phyloP scores from a whole-genome alignment of 2,113 vertebrate genomes.

The Baryphthengus martii region DNA sequence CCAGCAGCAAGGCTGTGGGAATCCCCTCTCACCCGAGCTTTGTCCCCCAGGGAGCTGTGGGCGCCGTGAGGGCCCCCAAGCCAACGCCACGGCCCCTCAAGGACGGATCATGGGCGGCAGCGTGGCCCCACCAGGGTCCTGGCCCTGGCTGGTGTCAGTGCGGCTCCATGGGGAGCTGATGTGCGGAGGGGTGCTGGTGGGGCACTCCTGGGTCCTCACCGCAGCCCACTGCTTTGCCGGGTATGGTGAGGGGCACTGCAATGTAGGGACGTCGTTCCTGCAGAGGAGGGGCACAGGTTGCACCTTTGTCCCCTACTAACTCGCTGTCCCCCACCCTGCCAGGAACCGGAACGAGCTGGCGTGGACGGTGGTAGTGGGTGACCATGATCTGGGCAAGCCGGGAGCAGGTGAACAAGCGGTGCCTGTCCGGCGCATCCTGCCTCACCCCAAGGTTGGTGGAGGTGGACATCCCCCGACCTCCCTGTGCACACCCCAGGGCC shows the following conservation, averaged over 20 bases:
- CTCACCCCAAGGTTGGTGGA: conserved; percentile 86
- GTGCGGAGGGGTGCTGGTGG: conserved; percentile 92
- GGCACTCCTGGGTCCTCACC: conserved; percentile 88
- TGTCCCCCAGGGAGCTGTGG: conserved; percentile 16
- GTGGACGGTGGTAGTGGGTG: conserved; percentile 87
- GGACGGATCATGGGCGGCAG: conserved; percentile 81
- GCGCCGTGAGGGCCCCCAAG: not conserved
- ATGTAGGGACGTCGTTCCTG: not conserved
- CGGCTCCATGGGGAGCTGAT: conserved; percentile 86
- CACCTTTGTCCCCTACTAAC: not conserved
- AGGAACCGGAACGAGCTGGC: conserved; percentile 86
- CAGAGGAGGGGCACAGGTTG: not conserved
- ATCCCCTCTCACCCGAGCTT: not conserved
- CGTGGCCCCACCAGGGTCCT: conserved; percentile 79
- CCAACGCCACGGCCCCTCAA: not conserved
- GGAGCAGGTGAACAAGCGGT: conserved; percentile 78
- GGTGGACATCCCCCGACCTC: not conserved
- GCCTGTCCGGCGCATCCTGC: conserved; percentile 87
- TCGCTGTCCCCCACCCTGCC: not conserved
- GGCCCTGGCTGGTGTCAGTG: conserved; percentile 94
- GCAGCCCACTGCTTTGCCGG: conserved; percentile 93
- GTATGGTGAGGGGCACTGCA: conserved; percentile 54
- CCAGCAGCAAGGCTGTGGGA: not conserved
- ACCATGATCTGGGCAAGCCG: conserved; percentile 80
- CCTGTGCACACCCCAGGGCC: fast-evolving